Percentiles rank a stretch among this genome's conserved stretches.
These are phyloP conservation scores for Petaurus breviceps DNA, from an alignment of 2,113 vertebrate genomes.

Conservation along the genomic window DNA sequence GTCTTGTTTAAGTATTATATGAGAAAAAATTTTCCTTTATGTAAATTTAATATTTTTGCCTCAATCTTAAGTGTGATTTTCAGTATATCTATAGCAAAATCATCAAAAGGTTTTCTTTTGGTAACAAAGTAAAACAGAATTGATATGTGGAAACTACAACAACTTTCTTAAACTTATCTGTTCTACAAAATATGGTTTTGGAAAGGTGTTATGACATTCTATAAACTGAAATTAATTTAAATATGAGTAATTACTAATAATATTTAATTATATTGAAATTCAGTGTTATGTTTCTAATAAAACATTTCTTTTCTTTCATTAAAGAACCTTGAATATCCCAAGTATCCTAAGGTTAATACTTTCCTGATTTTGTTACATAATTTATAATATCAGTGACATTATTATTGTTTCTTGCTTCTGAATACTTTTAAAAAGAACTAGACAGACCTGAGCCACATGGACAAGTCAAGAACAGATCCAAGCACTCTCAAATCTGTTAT, in stretches of 20 bases:
- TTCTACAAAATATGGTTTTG: neutral
- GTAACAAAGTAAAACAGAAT: constrained; percentile 4
- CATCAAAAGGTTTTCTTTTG: constrained; percentile 7
- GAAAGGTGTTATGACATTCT: neutral
- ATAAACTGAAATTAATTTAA: constrained; percentile 19
- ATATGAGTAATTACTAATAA: neutral
- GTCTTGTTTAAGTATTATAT: constrained; percentile 15
- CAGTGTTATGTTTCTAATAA: neutral
- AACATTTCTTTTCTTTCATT: neutral
- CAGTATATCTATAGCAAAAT: constrained; percentile 37
- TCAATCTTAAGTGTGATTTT: neutral
- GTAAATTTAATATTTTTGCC: constrained; percentile 39
- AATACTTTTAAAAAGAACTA: neutral
- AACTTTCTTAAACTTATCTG: constrained; percentile 39
- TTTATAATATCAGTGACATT: neutral
- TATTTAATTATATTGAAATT: neutral
- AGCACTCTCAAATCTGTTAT: constrained; percentile 48
- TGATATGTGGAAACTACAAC: constrained; percentile 2
- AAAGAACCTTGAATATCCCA: neutral
- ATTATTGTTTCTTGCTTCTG: neutral
- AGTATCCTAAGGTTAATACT: neutral
- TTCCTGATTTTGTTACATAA: constrained; percentile 7
- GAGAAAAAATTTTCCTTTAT: constrained; percentile 33
- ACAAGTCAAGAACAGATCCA: neutral
- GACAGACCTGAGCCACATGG: neutral